phyloP scores from a whole-genome alignment of 37 sponge, comb jelly and placozoan species.

The Cladorhizidae sp. region DNA sequence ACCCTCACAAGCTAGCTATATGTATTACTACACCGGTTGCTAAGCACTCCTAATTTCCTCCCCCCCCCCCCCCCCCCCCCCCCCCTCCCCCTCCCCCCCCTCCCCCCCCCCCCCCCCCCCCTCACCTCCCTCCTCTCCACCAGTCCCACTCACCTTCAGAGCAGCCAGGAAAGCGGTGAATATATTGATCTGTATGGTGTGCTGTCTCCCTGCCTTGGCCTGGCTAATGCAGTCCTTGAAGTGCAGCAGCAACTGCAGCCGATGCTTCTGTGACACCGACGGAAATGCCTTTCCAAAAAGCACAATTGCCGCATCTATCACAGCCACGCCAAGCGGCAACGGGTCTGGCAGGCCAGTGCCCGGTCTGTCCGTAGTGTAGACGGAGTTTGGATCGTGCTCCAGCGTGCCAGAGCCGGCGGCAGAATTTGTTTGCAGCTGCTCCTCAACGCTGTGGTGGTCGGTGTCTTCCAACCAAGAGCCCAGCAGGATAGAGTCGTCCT shows the following conservation, averaged over 20 bases:
- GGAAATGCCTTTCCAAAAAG: constrained; percentile 97
- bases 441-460: constrained; percentile 86
- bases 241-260: constrained; percentile 89
- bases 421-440: constrained; percentile 85
- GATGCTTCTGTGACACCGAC: constrained; percentile 84
- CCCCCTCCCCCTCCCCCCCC: background rate
- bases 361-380: constrained; percentile 45
- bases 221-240: constrained; percentile 83
- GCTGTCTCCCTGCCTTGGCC: constrained; percentile 82
- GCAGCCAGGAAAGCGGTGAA: constrained; percentile 93
- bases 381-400: constrained; percentile 91
- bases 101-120: background rate
- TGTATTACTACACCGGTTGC: no score
- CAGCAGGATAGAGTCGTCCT: constrained; percentile 87
- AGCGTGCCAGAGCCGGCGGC: constrained; percentile 94
- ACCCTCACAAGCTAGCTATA: no score
- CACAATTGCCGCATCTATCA: constrained; percentile 87
- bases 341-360: constrained; percentile 68
- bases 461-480: constrained; percentile 91
- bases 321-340: constrained; percentile 94
- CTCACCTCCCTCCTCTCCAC: background rate
- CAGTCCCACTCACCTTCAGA: constrained; percentile 64
- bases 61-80: background rate
- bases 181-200: constrained; percentile 92
- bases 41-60: no score